Evolutionary conservation across 2,888 invertebrate species (phyloP).

Genomic region (Volucella zonaria): DNA sequence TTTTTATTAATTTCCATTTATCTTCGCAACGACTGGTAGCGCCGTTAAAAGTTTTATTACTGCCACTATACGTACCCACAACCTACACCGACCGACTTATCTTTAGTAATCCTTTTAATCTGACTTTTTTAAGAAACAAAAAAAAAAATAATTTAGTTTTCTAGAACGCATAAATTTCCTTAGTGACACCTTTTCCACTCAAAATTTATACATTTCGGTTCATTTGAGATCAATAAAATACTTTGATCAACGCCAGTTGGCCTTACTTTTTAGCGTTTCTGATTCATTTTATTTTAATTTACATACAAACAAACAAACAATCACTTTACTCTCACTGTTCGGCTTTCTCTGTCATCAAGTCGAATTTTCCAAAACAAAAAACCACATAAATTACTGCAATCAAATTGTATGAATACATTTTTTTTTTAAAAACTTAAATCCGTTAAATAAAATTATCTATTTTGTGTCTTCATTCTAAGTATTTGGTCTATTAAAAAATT

Average conservation of each 20-base stretch:
- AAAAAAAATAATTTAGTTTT: neutral
- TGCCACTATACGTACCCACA: neutral
- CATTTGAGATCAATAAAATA: neutral
- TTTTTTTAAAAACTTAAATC: too few relatives aligned
- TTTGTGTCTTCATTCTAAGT: neutral
- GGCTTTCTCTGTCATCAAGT: too few relatives aligned
- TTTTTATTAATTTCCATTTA: neutral
- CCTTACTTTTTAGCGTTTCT: too few relatives aligned
- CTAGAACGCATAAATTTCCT: neutral
- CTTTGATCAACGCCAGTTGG: too few relatives aligned
- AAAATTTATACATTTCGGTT: slow-evolving; percentile 1
- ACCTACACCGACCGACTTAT: slow-evolving; percentile 6
- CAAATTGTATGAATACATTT: too few relatives aligned
- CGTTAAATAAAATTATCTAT: too few relatives aligned
- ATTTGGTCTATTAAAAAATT: neutral
- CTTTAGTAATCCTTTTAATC: neutral
- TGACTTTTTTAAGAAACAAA: neutral
- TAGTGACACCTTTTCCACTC: slow-evolving; percentile 10
- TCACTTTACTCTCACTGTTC: too few relatives aligned
- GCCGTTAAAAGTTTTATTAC: neutral
- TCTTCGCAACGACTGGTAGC: neutral
- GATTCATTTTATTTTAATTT: too few relatives aligned
- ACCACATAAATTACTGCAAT: too few relatives aligned
- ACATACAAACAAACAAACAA: too few relatives aligned
- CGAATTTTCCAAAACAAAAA: too few relatives aligned